Conservation (phyloP, 2,113 vertebrate species). For the Chionodraco myersi region DNA sequence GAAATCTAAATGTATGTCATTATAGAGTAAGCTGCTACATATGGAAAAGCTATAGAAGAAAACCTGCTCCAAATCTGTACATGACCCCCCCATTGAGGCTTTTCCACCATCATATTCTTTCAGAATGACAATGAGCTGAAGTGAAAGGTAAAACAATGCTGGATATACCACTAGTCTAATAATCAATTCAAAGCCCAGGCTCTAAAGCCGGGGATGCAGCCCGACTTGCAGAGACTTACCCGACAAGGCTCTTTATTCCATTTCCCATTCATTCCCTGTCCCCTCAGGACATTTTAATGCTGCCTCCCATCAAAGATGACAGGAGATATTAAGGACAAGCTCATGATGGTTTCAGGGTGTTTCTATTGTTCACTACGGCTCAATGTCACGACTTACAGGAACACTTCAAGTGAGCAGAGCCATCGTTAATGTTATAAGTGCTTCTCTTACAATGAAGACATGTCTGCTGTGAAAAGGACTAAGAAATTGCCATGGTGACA, state of each 20-base stretch:
- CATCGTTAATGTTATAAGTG: conserved; percentile 1
- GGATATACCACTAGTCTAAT: background rate
- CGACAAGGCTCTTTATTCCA: background rate
- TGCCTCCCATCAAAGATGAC: background rate
- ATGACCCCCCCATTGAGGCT: background rate
- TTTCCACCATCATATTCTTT: background rate
- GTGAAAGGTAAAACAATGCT: background rate
- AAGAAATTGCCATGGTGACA: conserved; percentile 20
- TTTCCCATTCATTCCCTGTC: background rate
- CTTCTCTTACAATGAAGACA: background rate
- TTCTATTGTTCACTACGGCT: background rate
- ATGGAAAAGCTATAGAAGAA: background rate
- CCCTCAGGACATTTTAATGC: background rate
- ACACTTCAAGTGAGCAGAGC: conserved; percentile 4
- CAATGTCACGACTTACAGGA: background rate
- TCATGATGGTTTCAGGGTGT: background rate
- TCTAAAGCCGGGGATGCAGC: background rate
- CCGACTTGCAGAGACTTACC: background rate
- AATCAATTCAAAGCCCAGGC: background rate
- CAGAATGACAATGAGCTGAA: background rate
- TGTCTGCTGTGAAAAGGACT: background rate
- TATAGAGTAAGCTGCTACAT: background rate
- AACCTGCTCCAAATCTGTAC: background rate
- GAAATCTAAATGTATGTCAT: background rate
- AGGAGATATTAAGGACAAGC: background rate